Conservation (phyloP, 2,113 vertebrate genomes). For the Vimba vimba region DNA sequence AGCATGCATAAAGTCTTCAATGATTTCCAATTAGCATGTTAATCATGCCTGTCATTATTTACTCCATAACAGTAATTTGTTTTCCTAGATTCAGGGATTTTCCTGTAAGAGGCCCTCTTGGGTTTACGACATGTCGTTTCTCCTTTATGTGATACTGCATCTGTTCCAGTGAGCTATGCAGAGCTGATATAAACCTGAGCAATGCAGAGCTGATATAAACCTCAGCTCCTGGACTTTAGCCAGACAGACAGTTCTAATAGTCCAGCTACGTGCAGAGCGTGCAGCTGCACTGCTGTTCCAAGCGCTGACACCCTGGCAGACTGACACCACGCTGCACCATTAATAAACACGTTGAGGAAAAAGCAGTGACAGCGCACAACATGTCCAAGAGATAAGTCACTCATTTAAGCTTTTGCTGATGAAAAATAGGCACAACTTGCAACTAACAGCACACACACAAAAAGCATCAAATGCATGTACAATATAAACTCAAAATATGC, state of each 20-base stretch:
- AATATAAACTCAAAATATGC: neutral
- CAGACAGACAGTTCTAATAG: slow-evolving; percentile 58
- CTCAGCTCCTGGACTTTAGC: slow-evolving; percentile 51
- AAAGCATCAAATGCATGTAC: neutral
- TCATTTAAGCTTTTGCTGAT: neutral
- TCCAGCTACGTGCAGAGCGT: slow-evolving; percentile 60
- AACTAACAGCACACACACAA: neutral
- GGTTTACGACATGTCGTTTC: neutral
- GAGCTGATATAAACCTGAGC: slow-evolving; percentile 45
- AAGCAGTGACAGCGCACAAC: neutral
- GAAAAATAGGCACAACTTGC: neutral
- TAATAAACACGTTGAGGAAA: slow-evolving; percentile 7
- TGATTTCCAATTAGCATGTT: neutral
- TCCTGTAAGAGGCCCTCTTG: neutral
- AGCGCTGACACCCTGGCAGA: neutral
- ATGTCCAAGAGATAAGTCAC: neutral
- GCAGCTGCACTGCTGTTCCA: slow-evolving; percentile 35
- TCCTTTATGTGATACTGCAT: neutral
- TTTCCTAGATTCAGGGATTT: neutral
- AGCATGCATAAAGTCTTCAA: too few relatives aligned
- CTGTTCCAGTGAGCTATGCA: slow-evolving; percentile 7
- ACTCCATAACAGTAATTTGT: neutral
- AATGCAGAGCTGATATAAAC: slow-evolving; percentile 45
- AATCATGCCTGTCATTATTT: neutral
- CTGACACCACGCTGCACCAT: slow-evolving; percentile 9